Evolutionary conservation across 2,888 invertebrate species (phyloP), one percentile per base, ranked within the genome.

Genomic region (Agriopis leucophaearia): DNA sequence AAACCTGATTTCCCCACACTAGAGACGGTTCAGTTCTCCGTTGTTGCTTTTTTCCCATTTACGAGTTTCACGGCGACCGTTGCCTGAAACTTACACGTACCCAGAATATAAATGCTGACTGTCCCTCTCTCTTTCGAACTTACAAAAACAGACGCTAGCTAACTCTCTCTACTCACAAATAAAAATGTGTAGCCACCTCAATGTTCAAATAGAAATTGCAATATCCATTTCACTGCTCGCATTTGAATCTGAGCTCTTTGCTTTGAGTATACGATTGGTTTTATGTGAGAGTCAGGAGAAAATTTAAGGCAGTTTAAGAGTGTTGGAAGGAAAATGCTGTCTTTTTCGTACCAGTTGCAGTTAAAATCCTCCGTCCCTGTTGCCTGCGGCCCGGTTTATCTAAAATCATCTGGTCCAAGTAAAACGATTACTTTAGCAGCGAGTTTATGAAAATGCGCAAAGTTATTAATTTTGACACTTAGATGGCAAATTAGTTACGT

Each of bases 31-130:
- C 87, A 91, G 88, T 88, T 91, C 89, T 88, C 86, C 88, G 92
- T 90, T 94, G 93, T 94, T 93, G 92, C 93, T 93, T 94, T 93
- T 94, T 93, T 92, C 91, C 93, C 93, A 93, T 94, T 94, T 93
- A 93, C 93, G 92, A 93, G 93, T 92, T 94, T 92, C 93, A 94
- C 92, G 91, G 92, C 92, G 92, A 93, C 93, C 92, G 92, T 92
- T 92, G 92, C 92, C 93, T 94, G 93, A 94, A 94, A 94, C 93
- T 93, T 94, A 94, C 92, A 93, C 93, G 93, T 91, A 93, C 88
- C 91, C 90, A 88, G 93, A 93, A 94, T 93, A 94, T 91, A 94
- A 93, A 94, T 93, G 92, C 88, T 87, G 84, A 78, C 82, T 88
- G 82, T 78, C 70, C 59, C 82, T 76, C 72, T 91, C 92, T 76